A percentile compares a stretch with the other conserved stretches of the same genome.
Conservation (phyloP, 2,113 vertebrate species). For the Puffinus mauretanicus region DNA sequence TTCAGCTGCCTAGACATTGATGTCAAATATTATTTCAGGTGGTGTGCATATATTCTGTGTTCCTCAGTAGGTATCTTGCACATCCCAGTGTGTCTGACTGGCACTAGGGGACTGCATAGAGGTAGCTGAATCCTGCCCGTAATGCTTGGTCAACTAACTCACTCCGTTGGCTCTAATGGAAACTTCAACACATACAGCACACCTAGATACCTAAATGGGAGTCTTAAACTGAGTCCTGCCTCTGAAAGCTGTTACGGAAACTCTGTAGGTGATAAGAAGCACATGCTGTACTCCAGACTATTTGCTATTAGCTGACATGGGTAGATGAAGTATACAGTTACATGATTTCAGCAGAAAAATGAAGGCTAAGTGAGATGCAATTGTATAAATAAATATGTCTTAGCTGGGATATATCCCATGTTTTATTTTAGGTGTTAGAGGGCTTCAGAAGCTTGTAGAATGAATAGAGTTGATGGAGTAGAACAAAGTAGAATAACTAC, state of each 20-base stretch:
- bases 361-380: not conserved
- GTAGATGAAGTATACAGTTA: not conserved
- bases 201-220: not conserved
- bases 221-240: not conserved
- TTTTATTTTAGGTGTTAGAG: not conserved
- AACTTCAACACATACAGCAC: not conserved
- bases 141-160: not conserved
- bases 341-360: not conserved
- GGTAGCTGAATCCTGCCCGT: not conserved
- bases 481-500: not conserved
- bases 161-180: not conserved
- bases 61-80: not conserved
- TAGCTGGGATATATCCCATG: no score
- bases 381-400: not conserved
- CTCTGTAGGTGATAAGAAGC: not conserved
- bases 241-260: not conserved
- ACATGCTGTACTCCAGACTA: not conserved
- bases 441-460: not conserved
- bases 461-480: not conserved
- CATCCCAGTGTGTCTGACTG: not conserved
- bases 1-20: not conserved
- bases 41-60: not conserved
- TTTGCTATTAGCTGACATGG: not conserved
- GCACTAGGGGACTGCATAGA: not conserved
- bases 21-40: not conserved